phyloP scores from a whole-genome alignment of 2,797 vertebrate species.

The Diglossa cyanea region DNA sequence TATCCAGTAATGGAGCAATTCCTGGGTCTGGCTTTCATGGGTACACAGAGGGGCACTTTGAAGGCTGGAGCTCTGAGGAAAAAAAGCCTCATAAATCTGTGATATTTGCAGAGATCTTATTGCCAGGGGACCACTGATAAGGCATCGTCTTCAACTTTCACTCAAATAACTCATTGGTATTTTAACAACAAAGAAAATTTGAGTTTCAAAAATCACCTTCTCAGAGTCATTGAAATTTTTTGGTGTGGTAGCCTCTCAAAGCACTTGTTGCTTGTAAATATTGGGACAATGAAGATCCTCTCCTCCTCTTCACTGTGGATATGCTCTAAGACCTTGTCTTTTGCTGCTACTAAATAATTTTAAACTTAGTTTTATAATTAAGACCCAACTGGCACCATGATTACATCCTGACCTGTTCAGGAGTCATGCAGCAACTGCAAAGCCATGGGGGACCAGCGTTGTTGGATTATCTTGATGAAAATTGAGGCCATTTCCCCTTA shows the following conservation, averaged over 20 bases:
- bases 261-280: neutral
- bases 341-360: neutral
- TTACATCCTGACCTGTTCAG: neutral
- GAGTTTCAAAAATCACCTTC: neutral
- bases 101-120: neutral
- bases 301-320: neutral
- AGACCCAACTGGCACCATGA: neutral
- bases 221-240: neutral
- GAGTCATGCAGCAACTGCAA: neutral
- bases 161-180: neutral
- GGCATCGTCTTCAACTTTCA: neutral
- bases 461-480: neutral
- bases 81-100: neutral
- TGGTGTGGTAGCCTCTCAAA: neutral
- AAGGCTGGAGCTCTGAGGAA: neutral
- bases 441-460: fast-evolving
- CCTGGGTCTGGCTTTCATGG: neutral
- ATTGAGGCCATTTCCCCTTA: neutral
- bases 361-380: neutral
- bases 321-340: neutral
- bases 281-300: neutral
- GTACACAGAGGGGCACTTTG: neutral
- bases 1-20: neutral
- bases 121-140: neutral
- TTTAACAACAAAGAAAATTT: neutral